phyloP scores from a whole-genome alignment of 2,113 vertebrate genomes.

The Sapajus apella region DNA sequence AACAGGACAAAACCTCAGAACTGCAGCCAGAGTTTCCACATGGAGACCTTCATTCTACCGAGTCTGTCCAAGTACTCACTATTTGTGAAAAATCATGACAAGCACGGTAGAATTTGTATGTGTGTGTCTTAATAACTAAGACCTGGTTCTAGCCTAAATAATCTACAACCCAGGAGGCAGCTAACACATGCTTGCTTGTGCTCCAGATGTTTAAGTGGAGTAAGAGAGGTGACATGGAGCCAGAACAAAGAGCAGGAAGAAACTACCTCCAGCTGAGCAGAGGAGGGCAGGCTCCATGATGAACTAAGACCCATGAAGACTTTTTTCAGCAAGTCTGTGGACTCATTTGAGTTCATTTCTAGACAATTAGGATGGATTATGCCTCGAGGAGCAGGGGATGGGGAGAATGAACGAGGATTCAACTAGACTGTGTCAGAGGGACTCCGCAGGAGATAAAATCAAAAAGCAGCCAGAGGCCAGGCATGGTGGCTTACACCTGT shows the following conservation, averaged over 20 bases:
- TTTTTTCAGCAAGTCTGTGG: background rate
- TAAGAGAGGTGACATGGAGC: rapidly evolving
- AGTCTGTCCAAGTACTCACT: background rate
- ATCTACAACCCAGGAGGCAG: background rate
- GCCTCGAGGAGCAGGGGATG: rapidly evolving
- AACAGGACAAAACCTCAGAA: background rate
- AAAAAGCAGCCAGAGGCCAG: background rate
- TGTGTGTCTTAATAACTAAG: background rate
- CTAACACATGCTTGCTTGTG: rapidly evolving
- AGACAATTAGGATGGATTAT: background rate
- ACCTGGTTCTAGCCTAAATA: background rate
- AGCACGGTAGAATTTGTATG: background rate
- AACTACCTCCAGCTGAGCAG: rapidly evolving
- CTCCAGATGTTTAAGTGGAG: rapidly evolving
- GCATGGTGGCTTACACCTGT: no score
- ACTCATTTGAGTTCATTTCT: background rate
- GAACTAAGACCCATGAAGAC: background rate
- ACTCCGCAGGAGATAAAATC: background rate
- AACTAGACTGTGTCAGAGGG: background rate
- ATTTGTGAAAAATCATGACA: background rate
- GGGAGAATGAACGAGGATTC: background rate
- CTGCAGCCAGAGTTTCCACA: background rate
- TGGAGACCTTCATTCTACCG: rapidly evolving
- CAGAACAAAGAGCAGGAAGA: background rate
- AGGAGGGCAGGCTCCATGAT: rapidly evolving